Percentiles rank a stretch among this genome's conserved stretches.
phyloP scores from a whole-genome alignment of 1,140 invertebrate genomes.

The Cotesia chilonis region DNA sequence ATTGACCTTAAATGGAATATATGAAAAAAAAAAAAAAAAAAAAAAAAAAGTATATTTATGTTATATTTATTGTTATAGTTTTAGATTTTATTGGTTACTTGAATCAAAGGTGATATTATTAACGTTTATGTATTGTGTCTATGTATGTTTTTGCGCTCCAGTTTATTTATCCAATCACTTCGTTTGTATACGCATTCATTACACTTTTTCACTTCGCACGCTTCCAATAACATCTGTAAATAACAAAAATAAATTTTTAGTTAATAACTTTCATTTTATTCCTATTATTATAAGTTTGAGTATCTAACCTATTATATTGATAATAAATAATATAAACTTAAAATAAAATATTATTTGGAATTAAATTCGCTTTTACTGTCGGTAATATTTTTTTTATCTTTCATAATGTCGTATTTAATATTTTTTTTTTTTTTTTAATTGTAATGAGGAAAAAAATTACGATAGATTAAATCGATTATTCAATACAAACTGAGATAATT shows the following conservation, averaged over 20 bases:
- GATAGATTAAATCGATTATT: too few relatives aligned
- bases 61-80: constrained; percentile 27
- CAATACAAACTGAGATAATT: too few relatives aligned
- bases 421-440: too few relatives aligned
- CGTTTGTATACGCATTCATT: constrained; percentile 53
- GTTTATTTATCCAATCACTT: constrained; percentile 35
- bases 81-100: constrained; percentile 55
- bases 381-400: too few relatives aligned
- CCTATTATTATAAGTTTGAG: too few relatives aligned
- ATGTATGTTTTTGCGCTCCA: constrained; percentile 40
- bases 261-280: background rate
- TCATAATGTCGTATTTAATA: too few relatives aligned
- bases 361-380: too few relatives aligned
- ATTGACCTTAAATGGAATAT: constrained; percentile 33
- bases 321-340: too few relatives aligned
- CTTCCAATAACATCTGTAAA: constrained; percentile 56
- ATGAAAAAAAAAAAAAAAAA: constrained; percentile 26
- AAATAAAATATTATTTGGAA: too few relatives aligned
- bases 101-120: constrained; percentile 53
- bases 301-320: too few relatives aligned
- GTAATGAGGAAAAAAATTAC: too few relatives aligned
- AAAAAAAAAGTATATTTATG: constrained; percentile 41
- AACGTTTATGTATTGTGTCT: constrained; percentile 40
- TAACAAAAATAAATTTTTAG: background rate
- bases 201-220: constrained; percentile 57